A percentile compares a stretch with the other conserved stretches of the same genome.
These are phyloP conservation scores for Spatula clypeata DNA, from an alignment of 2,797 vertebrate genomes.

Conservation along the genomic window DNA sequence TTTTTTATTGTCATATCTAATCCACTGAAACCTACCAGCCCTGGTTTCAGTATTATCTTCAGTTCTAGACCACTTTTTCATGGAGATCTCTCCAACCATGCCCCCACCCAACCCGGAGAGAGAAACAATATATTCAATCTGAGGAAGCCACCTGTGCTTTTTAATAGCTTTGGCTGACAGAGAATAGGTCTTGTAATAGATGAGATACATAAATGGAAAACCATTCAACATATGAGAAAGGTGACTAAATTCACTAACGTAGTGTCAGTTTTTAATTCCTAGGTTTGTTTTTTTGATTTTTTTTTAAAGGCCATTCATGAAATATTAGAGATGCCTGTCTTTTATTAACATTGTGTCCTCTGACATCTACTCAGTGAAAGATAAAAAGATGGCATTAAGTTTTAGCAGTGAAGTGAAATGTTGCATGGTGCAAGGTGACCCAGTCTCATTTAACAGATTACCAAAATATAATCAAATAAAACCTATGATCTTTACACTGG, in stretches of 20 bases:
- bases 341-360: conserved; percentile 79
- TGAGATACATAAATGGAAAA: conserved; percentile 48
- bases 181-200: conserved; percentile 22
- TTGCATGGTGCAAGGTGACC: conserved; percentile 79
- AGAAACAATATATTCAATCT: not conserved
- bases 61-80: not conserved
- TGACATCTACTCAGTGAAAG: conserved; percentile 80
- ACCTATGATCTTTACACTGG: conserved; percentile 79
- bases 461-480: conserved; percentile 83
- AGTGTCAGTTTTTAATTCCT: conserved; percentile 66
- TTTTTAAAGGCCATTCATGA: conserved; percentile 74
- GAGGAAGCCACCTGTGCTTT: not conserved
- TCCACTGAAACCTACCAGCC: not conserved
- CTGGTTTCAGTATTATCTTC: not conserved
- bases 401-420: conserved; percentile 79
- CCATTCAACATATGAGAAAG: conserved; percentile 42
- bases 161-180: conserved; percentile 26
- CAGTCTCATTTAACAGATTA: conserved; percentile 81
- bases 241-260: conserved; percentile 52
- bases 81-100: not conserved
- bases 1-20: not conserved
- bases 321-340: conserved; percentile 74
- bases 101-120: not conserved
- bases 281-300: not conserved
- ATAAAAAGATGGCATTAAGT: conserved; percentile 83